Evolutionary conservation across 1,140 invertebrate genomes (phyloP).

Genomic region (Drosophila neocordata): DNA sequence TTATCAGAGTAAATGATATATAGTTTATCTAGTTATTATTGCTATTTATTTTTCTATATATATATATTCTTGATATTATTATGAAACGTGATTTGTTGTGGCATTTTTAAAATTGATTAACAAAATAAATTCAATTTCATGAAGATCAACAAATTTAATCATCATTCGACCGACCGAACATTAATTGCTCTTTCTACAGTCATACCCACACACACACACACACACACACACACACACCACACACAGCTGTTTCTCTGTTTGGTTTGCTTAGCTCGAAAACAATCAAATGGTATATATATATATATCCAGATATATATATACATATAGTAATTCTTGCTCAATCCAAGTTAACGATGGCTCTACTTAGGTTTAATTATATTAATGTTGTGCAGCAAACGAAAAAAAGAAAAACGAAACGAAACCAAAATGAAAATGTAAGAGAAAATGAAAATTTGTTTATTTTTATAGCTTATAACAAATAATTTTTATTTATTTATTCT

Average conservation of each 20-base stretch:
- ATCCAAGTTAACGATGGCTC: conserved; percentile 55
- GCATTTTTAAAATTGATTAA: neutral
- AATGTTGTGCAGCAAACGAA: conserved; percentile 48
- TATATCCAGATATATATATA: neutral
- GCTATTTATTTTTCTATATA: neutral
- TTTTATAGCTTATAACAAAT: conserved; percentile 47
- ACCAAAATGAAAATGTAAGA: neutral
- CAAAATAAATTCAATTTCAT: neutral
- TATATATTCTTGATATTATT: neutral
- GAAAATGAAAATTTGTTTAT: conserved; percentile 37
- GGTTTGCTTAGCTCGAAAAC: conserved; percentile 1
- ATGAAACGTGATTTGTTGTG: conserved; percentile 1
- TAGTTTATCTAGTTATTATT: conserved; percentile 3
- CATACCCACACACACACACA: neutral
- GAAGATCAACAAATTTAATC: neutral
- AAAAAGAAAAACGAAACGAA: conserved; percentile 14
- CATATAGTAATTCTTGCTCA: conserved; percentile 26
- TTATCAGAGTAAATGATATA: neutral
- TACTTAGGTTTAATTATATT: conserved; percentile 58
- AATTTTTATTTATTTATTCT: neutral
- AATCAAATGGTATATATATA: conserved; percentile 39
- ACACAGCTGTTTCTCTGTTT: neutral
- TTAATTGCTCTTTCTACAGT: neutral
- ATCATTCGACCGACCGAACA: neutral
- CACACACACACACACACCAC: neutral